Conservation (phyloP, 2,888 invertebrate species). For the Clunio marinus region DNA sequence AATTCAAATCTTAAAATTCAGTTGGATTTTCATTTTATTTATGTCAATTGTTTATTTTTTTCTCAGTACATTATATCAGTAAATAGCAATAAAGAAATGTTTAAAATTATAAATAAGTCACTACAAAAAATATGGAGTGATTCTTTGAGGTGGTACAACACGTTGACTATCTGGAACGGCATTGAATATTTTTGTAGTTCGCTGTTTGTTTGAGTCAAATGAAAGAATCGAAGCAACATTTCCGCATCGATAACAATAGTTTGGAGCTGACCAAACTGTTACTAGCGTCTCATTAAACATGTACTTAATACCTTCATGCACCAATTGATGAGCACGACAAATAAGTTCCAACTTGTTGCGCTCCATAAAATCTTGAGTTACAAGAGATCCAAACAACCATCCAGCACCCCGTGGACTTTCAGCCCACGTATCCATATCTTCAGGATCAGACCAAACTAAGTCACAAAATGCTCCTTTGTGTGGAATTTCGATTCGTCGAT, state of each 20-base stretch:
- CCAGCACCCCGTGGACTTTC: constrained; percentile 96
- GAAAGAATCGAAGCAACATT: constrained; percentile 96
- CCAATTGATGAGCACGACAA: constrained; percentile 97
- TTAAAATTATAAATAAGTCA: too few relatives aligned
- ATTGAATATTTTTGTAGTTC: constrained; percentile 80
- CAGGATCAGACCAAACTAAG: constrained; percentile 99
- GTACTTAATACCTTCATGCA: constrained; percentile 97
- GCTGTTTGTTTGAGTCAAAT: constrained; percentile 73
- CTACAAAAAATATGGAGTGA: constrained; percentile 96
- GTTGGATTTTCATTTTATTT: too few relatives aligned
- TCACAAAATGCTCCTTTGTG: constrained; percentile 99
- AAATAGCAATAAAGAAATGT: too few relatives aligned
- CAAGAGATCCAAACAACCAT: constrained; percentile 92
- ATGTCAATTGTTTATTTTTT: too few relatives aligned
- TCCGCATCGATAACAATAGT: constrained; percentile 99
- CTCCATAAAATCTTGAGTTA: constrained; percentile 90
- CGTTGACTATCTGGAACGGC: constrained; percentile 94
- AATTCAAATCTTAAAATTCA: neutral
- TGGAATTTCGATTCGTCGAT: constrained; percentile 96
- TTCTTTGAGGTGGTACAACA: constrained; percentile 85
- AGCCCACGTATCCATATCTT: constrained; percentile 86
- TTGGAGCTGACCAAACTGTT: constrained; percentile 99
- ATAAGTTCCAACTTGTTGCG: constrained; percentile 90
- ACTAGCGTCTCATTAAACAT: constrained; percentile 97
- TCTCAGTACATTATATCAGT: too few relatives aligned